phyloP scores from a whole-genome alignment of 2,797 vertebrate species.

The Mormyrus proboscirostris region DNA sequence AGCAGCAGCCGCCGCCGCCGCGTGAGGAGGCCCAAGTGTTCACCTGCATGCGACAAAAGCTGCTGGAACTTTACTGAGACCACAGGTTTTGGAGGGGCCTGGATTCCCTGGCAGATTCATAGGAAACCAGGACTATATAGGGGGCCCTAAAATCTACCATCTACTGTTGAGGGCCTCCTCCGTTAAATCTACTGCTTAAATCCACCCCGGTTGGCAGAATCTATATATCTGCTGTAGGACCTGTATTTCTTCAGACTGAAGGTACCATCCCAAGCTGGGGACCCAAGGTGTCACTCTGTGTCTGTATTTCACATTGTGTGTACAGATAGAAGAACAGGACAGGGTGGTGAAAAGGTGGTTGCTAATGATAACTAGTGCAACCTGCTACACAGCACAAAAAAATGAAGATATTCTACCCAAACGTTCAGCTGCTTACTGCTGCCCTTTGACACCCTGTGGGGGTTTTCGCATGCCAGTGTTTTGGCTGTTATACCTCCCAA shows the following conservation, averaged over 20 bases:
- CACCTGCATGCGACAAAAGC: background rate
- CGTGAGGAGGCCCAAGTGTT: background rate
- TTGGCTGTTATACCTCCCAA: background rate
- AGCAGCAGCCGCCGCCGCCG: background rate
- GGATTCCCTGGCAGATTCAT: background rate
- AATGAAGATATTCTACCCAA: background rate
- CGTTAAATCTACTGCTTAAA: background rate
- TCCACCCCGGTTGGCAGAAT: background rate
- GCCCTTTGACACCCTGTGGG: background rate
- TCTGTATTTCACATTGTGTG: background rate
- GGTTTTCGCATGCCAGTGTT: background rate
- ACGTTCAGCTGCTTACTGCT: background rate
- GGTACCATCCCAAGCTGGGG: background rate
- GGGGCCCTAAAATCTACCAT: background rate
- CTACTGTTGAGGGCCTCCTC: background rate
- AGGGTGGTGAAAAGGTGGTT: background rate
- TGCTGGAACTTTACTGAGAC: background rate
- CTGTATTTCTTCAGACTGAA: background rate
- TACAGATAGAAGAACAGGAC: background rate
- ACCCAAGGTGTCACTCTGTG: background rate
- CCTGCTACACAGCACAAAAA: background rate
- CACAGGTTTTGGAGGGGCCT: background rate
- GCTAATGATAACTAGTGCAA: background rate
- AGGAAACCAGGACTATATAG: background rate
- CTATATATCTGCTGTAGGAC: background rate